Evolutionary conservation across 1,140 invertebrate species (phyloP).

Genomic region (Phocides pigmalion): DNA sequence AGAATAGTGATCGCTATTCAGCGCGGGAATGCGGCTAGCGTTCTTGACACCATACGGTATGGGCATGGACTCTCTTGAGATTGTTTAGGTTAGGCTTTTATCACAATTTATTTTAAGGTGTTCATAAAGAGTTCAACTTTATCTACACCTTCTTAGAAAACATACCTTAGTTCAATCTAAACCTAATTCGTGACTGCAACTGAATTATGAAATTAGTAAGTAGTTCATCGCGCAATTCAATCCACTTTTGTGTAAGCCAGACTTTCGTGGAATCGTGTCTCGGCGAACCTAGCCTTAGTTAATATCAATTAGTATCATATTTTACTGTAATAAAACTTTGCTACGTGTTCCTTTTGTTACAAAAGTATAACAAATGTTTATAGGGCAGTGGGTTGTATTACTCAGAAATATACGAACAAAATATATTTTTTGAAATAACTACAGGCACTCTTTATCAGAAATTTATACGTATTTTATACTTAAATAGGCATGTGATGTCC

Average conservation of each 20-base stretch:
- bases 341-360: neutral
- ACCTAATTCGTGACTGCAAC: conserved; percentile 44
- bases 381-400: neutral
- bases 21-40: too few species aligned
- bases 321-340: neutral
- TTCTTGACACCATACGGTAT: too few species aligned
- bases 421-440: too few species aligned
- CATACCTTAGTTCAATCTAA: conserved; percentile 24
- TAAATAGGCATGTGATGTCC: too few species aligned
- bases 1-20: too few species aligned
- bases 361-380: neutral
- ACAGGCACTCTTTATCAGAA: too few species aligned
- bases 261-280: conserved; percentile 52
- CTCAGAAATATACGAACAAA: too few species aligned
- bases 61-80: too few species aligned
- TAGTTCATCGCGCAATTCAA: conserved; percentile 32
- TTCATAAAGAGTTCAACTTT: neutral
- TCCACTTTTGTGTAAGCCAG: conserved; percentile 43
- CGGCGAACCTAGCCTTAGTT: conserved; percentile 10
- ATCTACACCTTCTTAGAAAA: conserved; percentile 18
- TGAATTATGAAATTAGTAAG: conserved; percentile 47
- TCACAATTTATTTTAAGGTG: too few species aligned
- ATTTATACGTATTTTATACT: too few species aligned
- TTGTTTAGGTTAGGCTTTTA: too few species aligned
- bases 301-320: conserved; percentile 9